Evolutionary conservation across 2,113 vertebrate species (phyloP), one percentile per base, ranked within the genome.

Genomic region (Isichthys henryi): DNA sequence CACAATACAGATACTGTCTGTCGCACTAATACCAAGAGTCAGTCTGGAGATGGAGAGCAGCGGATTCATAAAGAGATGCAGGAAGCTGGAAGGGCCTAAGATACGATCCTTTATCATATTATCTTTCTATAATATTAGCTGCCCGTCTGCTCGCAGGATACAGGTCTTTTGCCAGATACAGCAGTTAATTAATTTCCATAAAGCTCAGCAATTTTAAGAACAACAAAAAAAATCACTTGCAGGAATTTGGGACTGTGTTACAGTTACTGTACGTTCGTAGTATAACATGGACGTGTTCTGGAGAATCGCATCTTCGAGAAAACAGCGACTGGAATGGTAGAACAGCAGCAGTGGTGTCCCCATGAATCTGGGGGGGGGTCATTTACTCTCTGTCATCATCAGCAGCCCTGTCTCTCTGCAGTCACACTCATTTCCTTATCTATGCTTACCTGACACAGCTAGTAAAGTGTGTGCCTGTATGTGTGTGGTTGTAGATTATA

Each of bases 311-410:
- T 74, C 10, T 11, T 31, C 2, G 0, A 17, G 15, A 31, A 31
- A 27, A 74, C 9, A 74, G 66, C 1, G 11, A 39, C 27, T n/a
- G 9, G 7, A 94, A 91, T 94, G 77, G 19, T 15, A 39, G 39
- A 43, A 15, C 39, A 43, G 31, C 77, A 56, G 53, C 53, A 56
- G 53, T 56, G 53, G 1, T 56, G 53, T 7, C 1, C 15, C 1
- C 52, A 5, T 53, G 52, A 53, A 53, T 53, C 5, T 1, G n/a
- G 31, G 31, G 39, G 39, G 39, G 35, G 15, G 17, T 45, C 77
- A 1, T 45, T 21, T 39, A 45, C n/a, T 27, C n/a, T 27, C n/a
- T 70, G n/a, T 31, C 62, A 11, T 10, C n/a, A n/a, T 31, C n/a
- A 70, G 62, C n/a, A 83, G 15, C 17, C n/a, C 80, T 0, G 0